Base-by-base conservation (phyloP, 2,888 invertebrate species). In the Phasia obesa region DNA sequence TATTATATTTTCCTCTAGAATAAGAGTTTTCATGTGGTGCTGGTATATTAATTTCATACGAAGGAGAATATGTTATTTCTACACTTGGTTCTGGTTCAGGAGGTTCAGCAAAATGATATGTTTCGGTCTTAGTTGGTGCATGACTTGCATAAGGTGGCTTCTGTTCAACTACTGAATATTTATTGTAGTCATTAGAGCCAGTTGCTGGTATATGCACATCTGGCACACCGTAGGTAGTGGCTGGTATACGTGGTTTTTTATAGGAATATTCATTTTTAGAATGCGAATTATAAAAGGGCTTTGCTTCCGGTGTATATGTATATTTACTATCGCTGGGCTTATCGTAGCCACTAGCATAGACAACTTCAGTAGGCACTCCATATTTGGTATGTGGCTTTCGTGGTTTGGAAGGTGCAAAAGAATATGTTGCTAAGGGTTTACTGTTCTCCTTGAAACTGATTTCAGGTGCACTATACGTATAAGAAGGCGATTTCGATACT, bases 51-150 rank as follows among this genome's bases (percentile, higher is more conserved):
- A 89, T 88, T 82, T 89, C 90, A 76, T 87, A 90, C 0, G 89
- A 88, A 13, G 90, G 89, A 0, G 91, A 88, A 65, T 90, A 89
- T 3, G 88, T 85, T 7, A 90, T 89, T 60, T 90, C 89, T 44
- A 88, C 85, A 65, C 88, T 86, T 0, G 85, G 51, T 60, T 65
- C 82, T 11, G 84, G 78, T 4, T 84, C 27, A 1, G 90, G 89
- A 9, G 90, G 90, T 19, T 90, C 90, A 0, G 88, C 90, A 82
- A 90, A 90, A 83, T 84, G 85, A 42, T 87, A 87, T 25, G 86
- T 87, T 64, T 87, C 79, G 2, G 59, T 44, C 31, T 81, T 79
- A 7, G 79, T 81, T 9, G 85, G 69, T 2, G 71, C 35, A 47
- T 85, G 89, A 2, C 87, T 87, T 2, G 81, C 67, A 79, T 90